Evolutionary conservation across 2,888 invertebrate species (phyloP), one percentile per base, ranked within the genome.

Genomic region (Azorinus chamasolen): DNA sequence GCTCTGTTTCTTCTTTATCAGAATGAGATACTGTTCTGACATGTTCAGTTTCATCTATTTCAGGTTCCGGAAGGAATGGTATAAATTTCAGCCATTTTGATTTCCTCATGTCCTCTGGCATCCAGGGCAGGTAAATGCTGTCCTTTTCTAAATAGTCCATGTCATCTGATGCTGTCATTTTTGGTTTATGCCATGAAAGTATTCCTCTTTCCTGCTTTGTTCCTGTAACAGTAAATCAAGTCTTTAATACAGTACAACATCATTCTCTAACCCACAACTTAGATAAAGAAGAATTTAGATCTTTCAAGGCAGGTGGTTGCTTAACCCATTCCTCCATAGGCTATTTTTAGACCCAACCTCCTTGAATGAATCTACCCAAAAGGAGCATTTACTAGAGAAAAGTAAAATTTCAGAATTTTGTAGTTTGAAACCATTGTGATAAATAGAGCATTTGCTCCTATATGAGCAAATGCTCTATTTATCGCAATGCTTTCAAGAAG

Each of bases 151-250:
- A 18, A 43, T 81, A 78, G 20, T 68, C 41, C 1, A 51, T n/a
- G 22, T 48, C 57, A 4, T 55, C 43, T 10, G 55, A 20, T 12
- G 48, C 22, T 27, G 57, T 20, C 18, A 20, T 16, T 2, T 37
- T 20, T 22, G 63, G 55, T 5, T 48, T 41, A 32, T 72, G 73
- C 86, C 86, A 86, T 5, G 81, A 70, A 1, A 82, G 71, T 16
- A 86, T 81, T 1, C 86, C 86, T 14, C 86, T 59, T 43, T 86
- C 86, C n/a, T 83, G 75, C 63, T 79, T 75, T 8, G 84, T 83
- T n/a, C 84, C 86, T 86, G 63, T 18, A 68, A 64, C n/a, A 61
- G 0, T n/a, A n/a, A 22, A 50, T 20, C 24, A 50, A 6, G 32
- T 6, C 10, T 4, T 6, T 6, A 32, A 32, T 32, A 32, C 10